Base-by-base conservation (phyloP, 92 coral and sea anemone genomes). In the Actinernus sp. region DNA sequence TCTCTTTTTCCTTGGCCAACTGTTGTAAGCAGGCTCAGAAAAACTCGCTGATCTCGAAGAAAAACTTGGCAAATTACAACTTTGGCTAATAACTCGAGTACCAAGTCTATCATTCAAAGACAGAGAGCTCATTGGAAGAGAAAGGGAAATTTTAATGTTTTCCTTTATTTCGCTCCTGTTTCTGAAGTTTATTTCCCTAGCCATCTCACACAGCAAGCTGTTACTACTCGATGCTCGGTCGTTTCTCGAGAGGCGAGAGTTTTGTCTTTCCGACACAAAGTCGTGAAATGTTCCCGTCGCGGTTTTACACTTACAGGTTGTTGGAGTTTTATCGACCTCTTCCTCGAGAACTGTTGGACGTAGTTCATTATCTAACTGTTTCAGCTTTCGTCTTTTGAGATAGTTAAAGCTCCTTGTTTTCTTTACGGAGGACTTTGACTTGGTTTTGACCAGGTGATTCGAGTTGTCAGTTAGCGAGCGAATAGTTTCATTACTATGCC, bases 271-370 rank as follows among this genome's bases (percentile, higher is more conserved):
- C 10, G 91, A 81, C 11, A 62, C 52, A 55, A 93, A 93, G 43
- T 93, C 98, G 45, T 88, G 92, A 29, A 93, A 93, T 2, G 88
- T 93, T 13, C 98, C 98, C 2, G 97, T 93, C 1, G 98, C 98
- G 14, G 97, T 93, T 27, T 76, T 83, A 65, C 81, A 72, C 5
- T 71, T 56, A 14, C 45, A 39, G 6, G 48, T 14, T n/a, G 55
- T 26, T 24, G 9, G 57, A 19, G 30, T 10, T 16, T 50, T 31
- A 18, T 68, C 81, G 13, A 16, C 54, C 21, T 10, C 13, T 49
- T 65, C 83, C 31, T 55, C 75, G 17, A 58, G 43, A 7, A 57
- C 56, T 2, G 18, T 71, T 41, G 79, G 41, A 68, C 54, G 27
- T 16, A 60, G 33, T 1, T 58, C 68, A 14, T 55, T 61, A 24